Evolutionary conservation across 2,888 invertebrate species (phyloP), one percentile per base, ranked within the genome.

Genomic region (Panopea generosa): DNA sequence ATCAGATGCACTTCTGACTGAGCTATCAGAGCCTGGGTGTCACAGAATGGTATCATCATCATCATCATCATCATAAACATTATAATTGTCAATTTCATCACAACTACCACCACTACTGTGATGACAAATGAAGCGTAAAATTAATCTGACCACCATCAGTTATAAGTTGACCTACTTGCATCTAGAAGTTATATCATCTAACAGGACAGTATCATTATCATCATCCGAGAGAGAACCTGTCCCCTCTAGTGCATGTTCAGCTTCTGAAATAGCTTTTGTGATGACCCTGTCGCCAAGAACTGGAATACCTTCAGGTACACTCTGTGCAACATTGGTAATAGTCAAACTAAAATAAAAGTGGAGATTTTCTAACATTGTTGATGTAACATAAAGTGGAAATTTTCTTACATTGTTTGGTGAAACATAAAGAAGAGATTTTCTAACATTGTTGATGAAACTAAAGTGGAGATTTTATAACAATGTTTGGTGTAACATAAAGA

Each of bases 161-260:
- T n/a, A n/a, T n/a, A n/a, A n/a, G n/a, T n/a, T n/a, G n/a, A 18
- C 20, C 20, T 47, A 80, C 80, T 66, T 63, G 68, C 80, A 80
- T 38, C 65, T 68, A 49, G 65, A 72, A 14, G 45, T 29, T 1
- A 69, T 49, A 53, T 80, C 80, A 11, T 73, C 75, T 18, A 76
- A 57, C 14, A 76, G 24, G 1, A 45, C 52, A 11, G 52, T 59
- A 18, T 59, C 66, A 53, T 57, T 65, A 50, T 60, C 61, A 14
- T 66, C 61, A 57, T 70, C 61, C 22, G 53, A 50, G 7, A 61
- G 49, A 16, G 67, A 57, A 14, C 71, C 75, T 11, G 77, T 77
- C 0, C 77, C 77, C 62, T 77, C 77, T n/a, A 62, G 26, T 2
- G 68, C 40, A 29, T 68, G 61, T 29, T 77, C 77, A 33, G 71